Conservation (phyloP, 2,797 vertebrate genomes). For the Alca torda region DNA sequence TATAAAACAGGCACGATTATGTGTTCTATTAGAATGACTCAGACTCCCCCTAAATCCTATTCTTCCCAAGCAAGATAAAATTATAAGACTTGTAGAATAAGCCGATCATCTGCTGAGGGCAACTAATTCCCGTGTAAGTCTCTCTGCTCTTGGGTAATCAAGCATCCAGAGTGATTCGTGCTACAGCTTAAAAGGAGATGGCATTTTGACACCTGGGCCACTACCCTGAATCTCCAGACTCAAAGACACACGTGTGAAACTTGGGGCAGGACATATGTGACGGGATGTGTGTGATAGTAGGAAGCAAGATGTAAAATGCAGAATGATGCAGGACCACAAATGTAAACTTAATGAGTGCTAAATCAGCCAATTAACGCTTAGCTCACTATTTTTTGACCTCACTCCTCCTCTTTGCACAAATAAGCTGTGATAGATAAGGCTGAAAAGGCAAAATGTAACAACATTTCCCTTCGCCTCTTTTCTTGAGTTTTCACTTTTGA, state of each 20-base stretch:
- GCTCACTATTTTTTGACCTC: background rate
- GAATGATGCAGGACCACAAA: background rate
- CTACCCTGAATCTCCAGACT: background rate
- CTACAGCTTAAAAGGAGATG: background rate
- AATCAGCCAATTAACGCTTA: background rate
- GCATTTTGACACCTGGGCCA: background rate
- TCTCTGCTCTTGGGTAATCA: conserved; percentile 28
- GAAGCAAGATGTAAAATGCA: background rate
- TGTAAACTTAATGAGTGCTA: background rate
- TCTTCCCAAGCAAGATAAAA: conserved; percentile 38
- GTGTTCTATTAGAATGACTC: conserved; percentile 26
- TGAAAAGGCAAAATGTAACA: background rate
- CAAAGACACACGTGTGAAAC: background rate
- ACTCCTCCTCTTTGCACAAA: background rate
- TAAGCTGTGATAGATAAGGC: background rate
- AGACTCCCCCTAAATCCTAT: conserved; percentile 30
- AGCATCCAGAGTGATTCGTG: conserved; percentile 19
- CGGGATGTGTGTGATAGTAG: background rate
- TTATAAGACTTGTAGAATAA: conserved; percentile 43
- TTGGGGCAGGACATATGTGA: background rate
- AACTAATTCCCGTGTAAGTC: conserved; percentile 20
- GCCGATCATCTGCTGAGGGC: background rate
- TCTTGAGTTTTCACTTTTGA: background rate
- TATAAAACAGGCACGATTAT: background rate
- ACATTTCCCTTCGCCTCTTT: background rate